Evolutionary conservation across 2,888 invertebrate species (phyloP).

Genomic region (Xylota sylvarum): DNA sequence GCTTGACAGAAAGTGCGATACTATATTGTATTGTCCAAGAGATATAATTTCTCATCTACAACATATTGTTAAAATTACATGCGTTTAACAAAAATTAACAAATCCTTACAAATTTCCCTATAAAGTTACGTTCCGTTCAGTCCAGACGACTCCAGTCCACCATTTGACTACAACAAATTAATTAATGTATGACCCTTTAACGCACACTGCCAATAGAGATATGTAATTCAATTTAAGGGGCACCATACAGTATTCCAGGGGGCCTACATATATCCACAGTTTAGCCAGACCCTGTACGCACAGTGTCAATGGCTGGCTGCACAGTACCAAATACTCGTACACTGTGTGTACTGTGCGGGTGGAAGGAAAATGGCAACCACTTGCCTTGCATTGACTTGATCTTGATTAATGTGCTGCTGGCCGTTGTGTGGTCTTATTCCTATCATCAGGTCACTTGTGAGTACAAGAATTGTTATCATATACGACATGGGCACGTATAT

Average conservation of each 20-base stretch:
- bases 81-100: background rate
- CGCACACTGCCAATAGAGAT: conserved; percentile 28
- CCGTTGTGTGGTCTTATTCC: conserved; percentile 39
- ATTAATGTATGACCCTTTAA: conserved; percentile 60
- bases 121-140: background rate
- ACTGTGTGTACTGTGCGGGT: background rate
- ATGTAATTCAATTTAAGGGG: conserved; percentile 47
- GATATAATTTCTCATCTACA: background rate
- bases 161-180: conserved; percentile 22
- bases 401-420: conserved; percentile 52
- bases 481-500: background rate
- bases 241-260: background rate
- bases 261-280: background rate
- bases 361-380: conserved; percentile 11
- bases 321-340: background rate
- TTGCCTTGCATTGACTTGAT: conserved; percentile 48
- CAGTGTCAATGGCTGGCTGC: background rate
- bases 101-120: background rate
- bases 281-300: background rate
- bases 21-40: background rate
- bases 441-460: conserved; percentile 19
- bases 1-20: too few species aligned
- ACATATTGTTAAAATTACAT: background rate
- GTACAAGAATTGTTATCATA: conserved; percentile 32
- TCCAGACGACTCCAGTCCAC: background rate